Evolutionary conservation across 2,113 vertebrate genomes (phyloP), one percentile per base, ranked within the genome.

Genomic region (Gnathonemus longibarbis): DNA sequence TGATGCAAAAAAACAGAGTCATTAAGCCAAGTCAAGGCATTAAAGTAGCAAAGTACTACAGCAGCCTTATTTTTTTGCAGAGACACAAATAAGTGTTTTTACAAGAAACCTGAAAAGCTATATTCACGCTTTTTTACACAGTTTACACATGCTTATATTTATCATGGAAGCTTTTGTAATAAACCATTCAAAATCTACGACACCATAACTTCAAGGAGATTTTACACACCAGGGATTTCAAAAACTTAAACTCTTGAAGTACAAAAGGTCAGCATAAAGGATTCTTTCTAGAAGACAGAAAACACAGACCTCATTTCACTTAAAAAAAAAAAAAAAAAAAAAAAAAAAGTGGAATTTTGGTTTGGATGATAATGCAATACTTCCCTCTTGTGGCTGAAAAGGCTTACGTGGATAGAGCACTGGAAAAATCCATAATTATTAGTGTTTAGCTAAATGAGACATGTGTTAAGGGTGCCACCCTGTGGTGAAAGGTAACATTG

Each of bases 261-360:
- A 88, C 87, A n/a, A 90, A 88, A 92, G 88, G 90, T 92, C 92
- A 91, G 92, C 92, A 92, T 90, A 92, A 92, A 91, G 89, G 90
- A 89, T 89, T 89, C 88, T 90, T 91, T 91, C 90, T 91, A 45
- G 52, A 19, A 88, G 85, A 91, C 88, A 87, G 42, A 74, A 89
- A 62, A 90, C 88, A 91, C 58, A 46, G 89, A 49, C 88, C 52
- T 87, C 19, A 10, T 84, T 46, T n/a, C 46, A 84, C 24, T 46
- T 21, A 2, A 39, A 83, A 53, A 53, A 5, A 58, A 24, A 58
- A 21, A 31, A 31, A 35, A 35, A 35, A 35, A 39, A 21, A 9
- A 84, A 17, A 46, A 84, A 46, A 17, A 15, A 46, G 19, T 4
- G 19, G 19, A 48, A 24, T 48, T 49, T 84, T 84, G 45, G 39